A percentile compares a stretch with the other conserved stretches of the same genome.
Conservation (phyloP, 1,140 invertebrate genomes). For the Sycophaga agraensis region DNA sequence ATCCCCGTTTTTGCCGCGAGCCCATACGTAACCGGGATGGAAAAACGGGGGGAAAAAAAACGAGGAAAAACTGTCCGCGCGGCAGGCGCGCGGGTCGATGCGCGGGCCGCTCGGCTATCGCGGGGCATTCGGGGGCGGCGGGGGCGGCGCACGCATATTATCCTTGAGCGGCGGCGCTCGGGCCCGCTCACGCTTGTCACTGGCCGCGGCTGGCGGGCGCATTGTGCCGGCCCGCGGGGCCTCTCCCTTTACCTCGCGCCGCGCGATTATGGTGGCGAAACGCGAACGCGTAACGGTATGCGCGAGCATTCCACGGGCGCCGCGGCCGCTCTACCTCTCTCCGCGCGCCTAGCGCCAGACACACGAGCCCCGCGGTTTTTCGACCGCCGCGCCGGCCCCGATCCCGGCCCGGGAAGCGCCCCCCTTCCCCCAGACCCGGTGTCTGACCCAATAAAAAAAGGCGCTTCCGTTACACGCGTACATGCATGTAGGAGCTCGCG, state of each 20-base stretch:
- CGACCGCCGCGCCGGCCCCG: background rate
- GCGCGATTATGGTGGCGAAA: conserved; percentile 21
- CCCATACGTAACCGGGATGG: no score
- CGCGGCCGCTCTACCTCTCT: background rate
- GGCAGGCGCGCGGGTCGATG: background rate
- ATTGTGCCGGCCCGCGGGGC: conserved; percentile 1
- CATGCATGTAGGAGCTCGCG: no score
- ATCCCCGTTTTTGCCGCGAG: no score
- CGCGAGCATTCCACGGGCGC: conserved; percentile 5
- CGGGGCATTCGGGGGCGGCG: background rate
- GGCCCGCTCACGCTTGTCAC: no score
- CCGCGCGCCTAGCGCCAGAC: no score
- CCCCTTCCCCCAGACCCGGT: no score
- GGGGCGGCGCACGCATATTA: background rate
- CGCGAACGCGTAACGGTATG: conserved; percentile 17
- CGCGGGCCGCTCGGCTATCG: no score
- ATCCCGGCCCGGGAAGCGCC: no score
- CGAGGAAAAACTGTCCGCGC: background rate
- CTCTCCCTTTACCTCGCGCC: background rate
- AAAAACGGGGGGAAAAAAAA: background rate
- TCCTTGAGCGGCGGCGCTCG: conserved; percentile 18
- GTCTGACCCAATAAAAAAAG: no score
- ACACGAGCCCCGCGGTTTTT: no score
- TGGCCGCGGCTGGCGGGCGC: no score
- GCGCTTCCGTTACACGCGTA: no score